A percentile compares a stretch with the other conserved stretches of the same genome.
phyloP scores from a whole-genome alignment of 2,888 invertebrate genomes.

The Cosmia pyralina region DNA sequence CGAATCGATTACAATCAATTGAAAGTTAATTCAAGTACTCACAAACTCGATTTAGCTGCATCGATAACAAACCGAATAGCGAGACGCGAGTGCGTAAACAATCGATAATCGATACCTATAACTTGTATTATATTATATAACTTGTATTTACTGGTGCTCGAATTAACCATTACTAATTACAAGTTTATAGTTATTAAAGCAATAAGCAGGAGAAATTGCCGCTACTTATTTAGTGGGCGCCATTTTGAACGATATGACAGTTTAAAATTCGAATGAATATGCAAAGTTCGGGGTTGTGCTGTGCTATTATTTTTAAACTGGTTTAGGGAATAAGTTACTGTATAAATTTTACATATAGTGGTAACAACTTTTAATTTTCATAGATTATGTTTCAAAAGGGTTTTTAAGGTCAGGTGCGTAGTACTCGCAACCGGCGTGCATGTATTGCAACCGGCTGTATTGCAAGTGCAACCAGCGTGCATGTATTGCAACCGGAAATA shows the following conservation, averaged over 20 bases:
- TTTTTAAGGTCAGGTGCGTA: too few relatives aligned
- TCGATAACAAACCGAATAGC: constrained; percentile 70
- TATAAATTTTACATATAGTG: constrained; percentile 4
- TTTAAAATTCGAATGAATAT: constrained; percentile 85
- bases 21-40: constrained; percentile 71
- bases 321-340: constrained; percentile 25
- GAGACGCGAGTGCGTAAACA: constrained; percentile 80
- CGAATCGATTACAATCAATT: constrained; percentile 79
- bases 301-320: constrained; percentile 37
- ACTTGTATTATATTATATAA: constrained; percentile 73
- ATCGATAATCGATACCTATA: constrained; percentile 80
- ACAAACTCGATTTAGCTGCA: constrained; percentile 65
- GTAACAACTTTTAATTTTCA: not conserved
- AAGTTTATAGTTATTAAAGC: constrained; percentile 86
- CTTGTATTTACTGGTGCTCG: constrained; percentile 70
- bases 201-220: constrained; percentile 84
- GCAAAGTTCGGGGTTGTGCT: constrained; percentile 19
- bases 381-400: not conserved
- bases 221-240: constrained; percentile 85
- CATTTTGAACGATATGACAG: constrained; percentile 82
- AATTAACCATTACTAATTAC: constrained; percentile 87
- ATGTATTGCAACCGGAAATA: too few relatives aligned
- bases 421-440: too few relatives aligned
- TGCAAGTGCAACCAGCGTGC: too few relatives aligned
- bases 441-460: too few relatives aligned